Evolutionary conservation across 2,797 vertebrate species (phyloP), one percentile per base, ranked within the genome.

Genomic region (Chelidonichthys spinosus): DNA sequence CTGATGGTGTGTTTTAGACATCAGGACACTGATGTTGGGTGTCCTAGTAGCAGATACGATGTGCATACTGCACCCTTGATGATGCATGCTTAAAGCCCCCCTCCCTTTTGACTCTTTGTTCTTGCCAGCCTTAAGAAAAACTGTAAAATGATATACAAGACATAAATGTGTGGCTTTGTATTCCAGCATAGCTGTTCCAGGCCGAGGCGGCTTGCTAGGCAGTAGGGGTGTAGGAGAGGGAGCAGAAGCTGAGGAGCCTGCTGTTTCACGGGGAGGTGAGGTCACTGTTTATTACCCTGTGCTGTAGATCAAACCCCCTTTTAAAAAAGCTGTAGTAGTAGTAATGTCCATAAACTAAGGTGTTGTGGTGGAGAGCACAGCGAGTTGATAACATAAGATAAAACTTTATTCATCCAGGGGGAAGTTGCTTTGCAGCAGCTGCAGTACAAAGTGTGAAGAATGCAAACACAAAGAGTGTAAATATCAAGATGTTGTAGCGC

Each of bases 151-250:
- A 3, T 6, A 44, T 32, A 13, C 18, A 18, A 17, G 25, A 40
- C 10, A 33, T 43, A 36, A 10, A 59, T 35, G 3, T 32, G n/a
- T 61, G 25, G 6, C 13, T 63, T 55, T 72, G 9, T 49, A 17
- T 67, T 85, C 74, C 71, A 97, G 96, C 74, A 69, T 91, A 63
- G 68, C 69, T 6, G 85, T 87, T 73, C 91, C 81, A 72, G 92
- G 92, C 75, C 61, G 36, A 0, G 90, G 78, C 44, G 91, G 92
- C 72, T 44, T 44, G 0, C 75, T 94, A 43, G 92, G 91, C 47
- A 87, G 89, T 32, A 69, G 13, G 37, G 92, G 90, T 6, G 93
- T 92, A 46, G 95, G 94, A 77, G 95, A 94, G 76, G 94, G 94
- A 73, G 91, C 91, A 6, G 94, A 90, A 62, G 88, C 89, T 62